Evolutionary conservation across 92 coral and sea anemone species (phyloP).

Genomic region (Phymanthus crucifer): DNA sequence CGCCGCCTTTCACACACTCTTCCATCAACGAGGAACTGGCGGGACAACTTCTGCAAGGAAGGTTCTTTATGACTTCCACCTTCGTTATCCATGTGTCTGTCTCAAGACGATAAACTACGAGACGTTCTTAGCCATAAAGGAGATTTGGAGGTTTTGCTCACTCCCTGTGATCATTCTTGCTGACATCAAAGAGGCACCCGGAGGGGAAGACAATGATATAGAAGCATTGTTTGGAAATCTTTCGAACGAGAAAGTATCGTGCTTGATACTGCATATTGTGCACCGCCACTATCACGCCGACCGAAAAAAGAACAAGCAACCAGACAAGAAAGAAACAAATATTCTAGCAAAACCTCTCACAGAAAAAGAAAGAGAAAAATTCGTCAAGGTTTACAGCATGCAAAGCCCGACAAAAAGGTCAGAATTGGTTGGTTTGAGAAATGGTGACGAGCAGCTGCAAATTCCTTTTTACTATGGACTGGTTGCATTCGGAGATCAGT

Average conservation of each 20-base stretch:
- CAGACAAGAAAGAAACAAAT: not conserved
- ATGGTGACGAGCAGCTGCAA: not conserved
- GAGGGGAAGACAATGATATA: conserved; percentile 48
- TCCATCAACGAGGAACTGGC: conserved; percentile 72
- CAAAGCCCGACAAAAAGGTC: not conserved
- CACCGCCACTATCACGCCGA: not conserved
- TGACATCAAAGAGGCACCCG: conserved; percentile 38
- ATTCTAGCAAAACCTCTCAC: not conserved
- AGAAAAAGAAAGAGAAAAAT: not conserved
- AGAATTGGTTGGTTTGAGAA: not conserved
- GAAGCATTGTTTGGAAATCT: conserved; percentile 43
- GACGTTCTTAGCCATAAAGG: conserved; percentile 45
- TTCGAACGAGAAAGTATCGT: conserved; percentile 53
- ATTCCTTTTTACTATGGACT: not conserved
- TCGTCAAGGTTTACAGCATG: not conserved
- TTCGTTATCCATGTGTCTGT: conserved; percentile 56
- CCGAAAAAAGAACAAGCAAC: not conserved
- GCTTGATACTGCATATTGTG: not conserved
- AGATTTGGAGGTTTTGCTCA: conserved; percentile 39
- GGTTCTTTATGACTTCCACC: conserved; percentile 56
- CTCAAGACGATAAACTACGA: conserved; percentile 49
- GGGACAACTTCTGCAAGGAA: conserved; percentile 68
- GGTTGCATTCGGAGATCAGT: not conserved
- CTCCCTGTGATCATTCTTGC: conserved; percentile 53
- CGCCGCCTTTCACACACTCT: conserved; percentile 38